Evolutionary conservation across 1,140 invertebrate species (phyloP), one percentile per base, ranked within the genome.

Genomic region (Octopus sinensis): DNA sequence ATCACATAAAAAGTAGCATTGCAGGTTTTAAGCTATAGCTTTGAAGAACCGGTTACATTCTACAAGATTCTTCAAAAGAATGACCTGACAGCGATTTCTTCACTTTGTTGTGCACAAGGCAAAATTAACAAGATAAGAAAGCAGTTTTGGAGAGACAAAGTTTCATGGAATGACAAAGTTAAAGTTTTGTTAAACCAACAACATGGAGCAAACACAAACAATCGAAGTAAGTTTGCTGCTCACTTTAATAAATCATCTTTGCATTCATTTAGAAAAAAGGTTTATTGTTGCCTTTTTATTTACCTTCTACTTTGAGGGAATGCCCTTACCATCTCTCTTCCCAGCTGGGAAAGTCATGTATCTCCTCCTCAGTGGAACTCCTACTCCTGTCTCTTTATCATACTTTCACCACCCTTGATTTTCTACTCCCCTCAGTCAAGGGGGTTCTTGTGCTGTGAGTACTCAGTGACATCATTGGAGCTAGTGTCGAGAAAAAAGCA

Each of bases 41-140:
- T 68, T 68, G 62, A 68, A 68, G 62, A 68, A 68, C 62, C 3
- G 62, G 62, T n/a, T 68, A 68, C 62, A 68, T n/a, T 68, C 12
- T 68, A n/a, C n/a, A 68, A 68, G 62, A 68, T 68, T 68, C n/a
- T 68, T 12, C 62, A 68, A 68, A 68, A 68, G 62, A 68, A n/a
- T 68, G 62, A n/a, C 62, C 62, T 68, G n/a, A 68, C n/a, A 68
- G 12, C 62, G n/a, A 68, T 68, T 68, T 13, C 12, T 68, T 68
- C 62, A 68, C 62, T 68, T 68, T n/a, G n/a, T 68, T 68, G 1
- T 68, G 12, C 62, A 68, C 62, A 68, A 68, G 62, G 62, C 62
- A 68, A 68, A 68, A 68, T 68, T 68, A 68, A 68, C 62, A 68
- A 68, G 62, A 68, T 68, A 68, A 68, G 62, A 68, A 68, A 68